Conservation (phyloP, 2,888 invertebrate species). For the Endotricha flammealis region DNA sequence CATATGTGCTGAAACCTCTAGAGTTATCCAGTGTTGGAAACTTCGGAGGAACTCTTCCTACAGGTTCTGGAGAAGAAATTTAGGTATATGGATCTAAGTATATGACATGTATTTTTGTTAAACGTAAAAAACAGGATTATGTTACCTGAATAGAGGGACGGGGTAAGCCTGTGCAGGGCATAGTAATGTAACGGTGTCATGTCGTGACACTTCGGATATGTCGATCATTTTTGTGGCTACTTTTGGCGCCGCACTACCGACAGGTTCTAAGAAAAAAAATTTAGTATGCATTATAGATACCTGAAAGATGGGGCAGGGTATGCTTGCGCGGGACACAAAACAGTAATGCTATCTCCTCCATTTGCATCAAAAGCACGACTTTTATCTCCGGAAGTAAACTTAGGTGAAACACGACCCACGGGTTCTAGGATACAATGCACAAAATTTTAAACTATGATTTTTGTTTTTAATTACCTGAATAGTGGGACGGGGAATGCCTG, state of each 20-base stretch:
- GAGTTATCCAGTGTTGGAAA: constrained; percentile 84
- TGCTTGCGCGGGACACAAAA: constrained; percentile 87
- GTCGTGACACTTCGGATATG: constrained; percentile 53
- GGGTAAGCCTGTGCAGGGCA: constrained; percentile 83
- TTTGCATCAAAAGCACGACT: constrained; percentile 80
- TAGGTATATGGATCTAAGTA: constrained; percentile 9
- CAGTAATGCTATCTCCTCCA: constrained; percentile 66
- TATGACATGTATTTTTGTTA: constrained; percentile 2
- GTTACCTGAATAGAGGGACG: constrained; percentile 83
- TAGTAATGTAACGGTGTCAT: constrained; percentile 66
- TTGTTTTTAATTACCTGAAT: constrained; percentile 78
- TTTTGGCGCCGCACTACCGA: constrained; percentile 84
- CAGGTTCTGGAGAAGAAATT: constrained; percentile 67
- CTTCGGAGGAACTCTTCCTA: constrained; percentile 82
- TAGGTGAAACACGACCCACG: constrained; percentile 82
- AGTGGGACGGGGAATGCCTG: constrained; percentile 87
- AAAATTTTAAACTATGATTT: constrained; percentile 12
- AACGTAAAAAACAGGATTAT: constrained; percentile 3
- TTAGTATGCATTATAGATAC: constrained; percentile 44
- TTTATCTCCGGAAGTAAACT: constrained; percentile 80
- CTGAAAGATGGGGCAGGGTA: constrained; percentile 83
- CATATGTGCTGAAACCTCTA: constrained; percentile 70
- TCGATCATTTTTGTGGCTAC: constrained; percentile 78
- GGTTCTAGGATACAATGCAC: constrained; percentile 77
- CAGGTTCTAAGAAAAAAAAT: constrained; percentile 78